phyloP scores from a whole-genome alignment of 2,888 invertebrate genomes.

The Tridacna gigas region DNA sequence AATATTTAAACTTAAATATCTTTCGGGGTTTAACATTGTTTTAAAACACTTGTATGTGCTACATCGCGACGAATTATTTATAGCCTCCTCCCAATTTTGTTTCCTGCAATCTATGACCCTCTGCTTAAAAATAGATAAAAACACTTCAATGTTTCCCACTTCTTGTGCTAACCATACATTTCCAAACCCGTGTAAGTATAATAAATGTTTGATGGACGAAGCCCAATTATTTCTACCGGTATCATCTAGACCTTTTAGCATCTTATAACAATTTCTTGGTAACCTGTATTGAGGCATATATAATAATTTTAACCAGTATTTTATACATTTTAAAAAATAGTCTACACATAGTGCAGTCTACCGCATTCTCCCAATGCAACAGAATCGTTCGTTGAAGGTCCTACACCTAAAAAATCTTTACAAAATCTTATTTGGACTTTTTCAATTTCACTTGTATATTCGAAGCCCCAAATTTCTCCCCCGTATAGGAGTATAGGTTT shows the following conservation, averaged over 20 bases:
- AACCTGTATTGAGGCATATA: slow-evolving; percentile 27
- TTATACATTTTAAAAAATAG: slow-evolving; percentile 16
- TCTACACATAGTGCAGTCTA: not conserved
- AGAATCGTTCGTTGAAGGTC: not conserved
- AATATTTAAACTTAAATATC: not conserved
- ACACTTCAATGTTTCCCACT: not conserved
- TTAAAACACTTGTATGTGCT: not conserved
- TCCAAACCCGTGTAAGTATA: not conserved
- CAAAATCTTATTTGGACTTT: slow-evolving; percentile 10
- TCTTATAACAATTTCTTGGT: slow-evolving; percentile 30
- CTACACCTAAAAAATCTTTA: not conserved
- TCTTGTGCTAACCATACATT: not conserved
- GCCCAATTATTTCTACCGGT: slow-evolving; percentile 16
- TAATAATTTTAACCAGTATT: slow-evolving; percentile 33
- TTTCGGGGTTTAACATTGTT: not conserved
- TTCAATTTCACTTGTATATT: slow-evolving; percentile 3
- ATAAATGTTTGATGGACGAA: not conserved
- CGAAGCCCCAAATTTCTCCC: slow-evolving; percentile 22
- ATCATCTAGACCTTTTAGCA: slow-evolving; percentile 21
- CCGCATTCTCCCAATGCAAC: slow-evolving; percentile 11
- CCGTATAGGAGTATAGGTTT: slow-evolving; percentile 19
- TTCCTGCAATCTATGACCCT: too few species aligned
- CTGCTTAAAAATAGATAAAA: not conserved
- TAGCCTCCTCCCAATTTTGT: not conserved
- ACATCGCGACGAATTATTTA: not conserved